phyloP scores from a whole-genome alignment of 2,113 vertebrate species.

The Dipodomys stephensi region DNA sequence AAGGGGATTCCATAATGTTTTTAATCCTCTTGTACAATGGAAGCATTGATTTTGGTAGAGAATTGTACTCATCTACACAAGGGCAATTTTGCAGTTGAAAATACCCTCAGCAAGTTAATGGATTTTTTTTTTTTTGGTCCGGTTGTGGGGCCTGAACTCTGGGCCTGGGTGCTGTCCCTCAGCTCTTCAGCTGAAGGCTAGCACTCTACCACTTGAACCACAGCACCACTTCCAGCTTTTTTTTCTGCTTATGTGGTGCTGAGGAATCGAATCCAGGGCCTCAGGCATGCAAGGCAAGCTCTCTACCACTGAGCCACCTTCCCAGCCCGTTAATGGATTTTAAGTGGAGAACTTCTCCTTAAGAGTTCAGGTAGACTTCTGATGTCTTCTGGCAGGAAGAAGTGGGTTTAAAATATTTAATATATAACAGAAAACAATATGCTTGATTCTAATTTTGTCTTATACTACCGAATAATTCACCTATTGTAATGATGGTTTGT shows the following conservation, averaged over 20 bases:
- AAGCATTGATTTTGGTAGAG: background rate
- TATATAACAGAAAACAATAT: conserved; percentile 26
- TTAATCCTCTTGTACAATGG: background rate
- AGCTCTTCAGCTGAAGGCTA: too few relatives aligned
- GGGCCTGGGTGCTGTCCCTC: too few relatives aligned
- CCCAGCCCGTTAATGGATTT: background rate
- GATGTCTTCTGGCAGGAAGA: conserved; percentile 13
- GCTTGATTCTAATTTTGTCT: conserved; percentile 55
- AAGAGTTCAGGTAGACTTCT: conserved; percentile 17
- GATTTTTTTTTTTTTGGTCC: too few relatives aligned
- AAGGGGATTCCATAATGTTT: conserved; percentile 20
- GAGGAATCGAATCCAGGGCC: too few relatives aligned
- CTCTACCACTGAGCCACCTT: too few relatives aligned
- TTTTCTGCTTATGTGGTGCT: too few relatives aligned
- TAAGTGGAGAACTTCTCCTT: conserved; percentile 42
- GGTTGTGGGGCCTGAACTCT: too few relatives aligned
- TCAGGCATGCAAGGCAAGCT: too few relatives aligned
- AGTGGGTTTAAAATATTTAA: conserved; percentile 1
- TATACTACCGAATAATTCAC: conserved; percentile 10
- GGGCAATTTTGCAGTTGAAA: conserved; percentile 15
- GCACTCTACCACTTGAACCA: too few relatives aligned
- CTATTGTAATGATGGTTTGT: conserved; percentile 53
- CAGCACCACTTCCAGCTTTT: too few relatives aligned
- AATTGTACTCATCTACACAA: conserved; percentile 10
- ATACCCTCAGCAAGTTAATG: background rate